Evolutionary conservation across 2,888 invertebrate species (phyloP).

Genomic region (Entomobrya multifasciata): DNA sequence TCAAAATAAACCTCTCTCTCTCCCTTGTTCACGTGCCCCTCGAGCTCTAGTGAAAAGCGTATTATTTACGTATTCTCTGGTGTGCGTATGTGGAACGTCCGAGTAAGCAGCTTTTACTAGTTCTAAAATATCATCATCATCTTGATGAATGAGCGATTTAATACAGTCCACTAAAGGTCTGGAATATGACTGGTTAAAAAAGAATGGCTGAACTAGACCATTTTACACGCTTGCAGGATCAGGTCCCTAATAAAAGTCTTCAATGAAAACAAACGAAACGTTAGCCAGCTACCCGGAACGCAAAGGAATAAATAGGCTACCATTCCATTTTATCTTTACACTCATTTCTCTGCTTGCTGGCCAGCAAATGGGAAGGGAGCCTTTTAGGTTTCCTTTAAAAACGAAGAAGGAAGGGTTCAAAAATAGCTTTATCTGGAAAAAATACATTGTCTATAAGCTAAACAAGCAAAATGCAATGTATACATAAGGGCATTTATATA

Average conservation of each 20-base stretch:
- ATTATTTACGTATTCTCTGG: too few species aligned
- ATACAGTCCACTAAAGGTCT: conserved; percentile 36
- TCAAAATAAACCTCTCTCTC: too few species aligned
- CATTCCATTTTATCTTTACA: not conserved
- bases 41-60: not conserved
- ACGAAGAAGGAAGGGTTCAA: not conserved
- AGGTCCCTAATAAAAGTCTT: not conserved
- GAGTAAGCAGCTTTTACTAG: not conserved
- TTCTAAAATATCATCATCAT: too few species aligned
- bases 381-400: not conserved
- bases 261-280: conserved; percentile 44
- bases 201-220: not conserved
- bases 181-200: too few species aligned
- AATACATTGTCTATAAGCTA: not conserved
- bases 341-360: not conserved
- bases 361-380: not conserved
- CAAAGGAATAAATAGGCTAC: not conserved
- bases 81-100: not conserved
- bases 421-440: too few species aligned
- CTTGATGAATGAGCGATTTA: conserved; percentile 20
- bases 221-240: conserved; percentile 20
- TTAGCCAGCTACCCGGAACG: not conserved
- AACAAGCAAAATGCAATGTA: not conserved
- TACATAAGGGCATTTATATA: too few species aligned
- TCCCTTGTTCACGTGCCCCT: too few species aligned